A percentile compares a stretch with the other conserved stretches of the same genome.
Evolutionary conservation across 2,113 vertebrate genomes (phyloP).

Genomic region (Pleuronectes platessa): DNA sequence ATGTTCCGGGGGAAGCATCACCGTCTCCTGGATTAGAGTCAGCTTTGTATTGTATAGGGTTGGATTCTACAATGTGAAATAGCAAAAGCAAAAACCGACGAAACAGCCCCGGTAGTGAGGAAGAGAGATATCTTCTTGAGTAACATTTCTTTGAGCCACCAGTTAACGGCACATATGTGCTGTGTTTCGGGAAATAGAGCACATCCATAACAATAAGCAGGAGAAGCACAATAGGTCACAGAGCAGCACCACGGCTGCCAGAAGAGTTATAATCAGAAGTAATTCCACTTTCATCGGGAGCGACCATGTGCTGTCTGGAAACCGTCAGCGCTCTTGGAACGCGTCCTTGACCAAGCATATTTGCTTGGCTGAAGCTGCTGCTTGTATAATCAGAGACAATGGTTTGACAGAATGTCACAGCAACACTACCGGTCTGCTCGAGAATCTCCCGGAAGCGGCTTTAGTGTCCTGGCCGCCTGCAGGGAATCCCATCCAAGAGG

Average conservation of each 20-base stretch:
- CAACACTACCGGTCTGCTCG: slow-evolving; percentile 50
- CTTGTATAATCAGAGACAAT: slow-evolving; percentile 53
- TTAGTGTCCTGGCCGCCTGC: slow-evolving; percentile 47
- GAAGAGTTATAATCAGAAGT: slow-evolving; percentile 2
- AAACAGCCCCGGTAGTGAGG: not conserved
- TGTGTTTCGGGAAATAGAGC: not conserved
- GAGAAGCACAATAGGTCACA: slow-evolving; percentile 14
- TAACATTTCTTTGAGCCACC: not conserved
- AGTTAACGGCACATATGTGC: not conserved
- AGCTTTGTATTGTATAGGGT: not conserved
- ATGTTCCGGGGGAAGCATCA: slow-evolving; percentile 16
- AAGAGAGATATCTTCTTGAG: not conserved
- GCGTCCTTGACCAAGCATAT: slow-evolving; percentile 7
- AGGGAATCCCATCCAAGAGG: slow-evolving; percentile 57
- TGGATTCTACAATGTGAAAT: not conserved
- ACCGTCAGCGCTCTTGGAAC: slow-evolving; percentile 33
- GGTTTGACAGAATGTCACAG: slow-evolving; percentile 64
- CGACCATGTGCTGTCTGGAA: slow-evolving; percentile 44
- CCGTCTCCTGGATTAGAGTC: slow-evolving; percentile 10
- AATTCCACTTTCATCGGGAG: slow-evolving; percentile 30
- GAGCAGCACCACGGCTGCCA: not conserved
- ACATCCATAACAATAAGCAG: slow-evolving; percentile 2
- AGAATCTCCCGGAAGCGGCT: slow-evolving; percentile 54
- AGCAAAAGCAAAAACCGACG: not conserved
- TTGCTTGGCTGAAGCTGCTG: slow-evolving; percentile 29